Conservation (phyloP, 2,113 vertebrate genomes). For the Papio anubis region DNA sequence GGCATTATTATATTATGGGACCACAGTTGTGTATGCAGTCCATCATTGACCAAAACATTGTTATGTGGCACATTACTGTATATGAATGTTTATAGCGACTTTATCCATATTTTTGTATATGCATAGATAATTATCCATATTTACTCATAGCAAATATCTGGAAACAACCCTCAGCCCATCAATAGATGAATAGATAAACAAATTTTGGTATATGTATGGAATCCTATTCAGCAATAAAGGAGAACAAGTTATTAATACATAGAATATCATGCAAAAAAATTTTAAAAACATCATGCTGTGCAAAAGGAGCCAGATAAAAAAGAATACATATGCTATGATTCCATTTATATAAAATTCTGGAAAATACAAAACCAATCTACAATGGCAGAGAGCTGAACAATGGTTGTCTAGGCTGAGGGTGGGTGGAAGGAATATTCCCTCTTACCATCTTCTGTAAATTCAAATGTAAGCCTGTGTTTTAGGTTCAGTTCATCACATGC, state of each 20-base stretch:
- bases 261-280: background rate
- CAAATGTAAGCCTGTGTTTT: background rate
- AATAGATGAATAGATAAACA: background rate
- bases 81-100: background rate
- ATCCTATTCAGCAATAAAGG: slow-evolving; percentile 1
- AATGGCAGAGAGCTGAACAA: background rate
- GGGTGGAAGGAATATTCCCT: background rate
- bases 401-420: background rate
- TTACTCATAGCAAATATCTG: background rate
- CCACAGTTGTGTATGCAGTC: background rate
- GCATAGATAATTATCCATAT: background rate
- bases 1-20: background rate
- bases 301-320: background rate
- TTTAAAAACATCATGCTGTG: background rate
- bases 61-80: background rate
- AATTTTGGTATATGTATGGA: background rate
- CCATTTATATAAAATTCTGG: background rate
- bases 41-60: background rate
- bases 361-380: slow-evolving; percentile 40
- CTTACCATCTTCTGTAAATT: background rate
- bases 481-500: background rate
- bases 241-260: background rate
- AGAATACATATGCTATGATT: background rate
- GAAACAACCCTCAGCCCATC: background rate
- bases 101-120: background rate